A percentile compares a stretch with the other conserved stretches of the same genome.
These are phyloP conservation scores for Amazona finschi DNA, from an alignment of 2,797 vertebrate genomes.

Conservation along the genomic window DNA sequence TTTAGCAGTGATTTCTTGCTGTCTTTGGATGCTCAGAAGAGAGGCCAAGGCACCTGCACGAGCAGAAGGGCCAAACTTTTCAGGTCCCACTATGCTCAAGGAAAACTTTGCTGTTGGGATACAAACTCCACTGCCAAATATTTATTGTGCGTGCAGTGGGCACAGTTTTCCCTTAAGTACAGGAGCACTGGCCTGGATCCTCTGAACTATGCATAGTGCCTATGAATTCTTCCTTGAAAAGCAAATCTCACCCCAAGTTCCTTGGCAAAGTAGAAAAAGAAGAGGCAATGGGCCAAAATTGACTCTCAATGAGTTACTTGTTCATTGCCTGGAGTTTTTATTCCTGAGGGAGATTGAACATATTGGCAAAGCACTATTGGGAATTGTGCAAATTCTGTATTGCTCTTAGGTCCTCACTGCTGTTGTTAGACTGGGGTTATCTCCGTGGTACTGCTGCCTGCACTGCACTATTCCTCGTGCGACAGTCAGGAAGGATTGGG, in stretches of 20 bases:
- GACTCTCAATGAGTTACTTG: neutral
- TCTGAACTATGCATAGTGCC: neutral
- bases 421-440: neutral
- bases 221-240: neutral
- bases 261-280: neutral
- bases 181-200: neutral
- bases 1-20: neutral
- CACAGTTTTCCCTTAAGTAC: neutral
- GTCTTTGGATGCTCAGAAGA: neutral
- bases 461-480: neutral
- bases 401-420: neutral
- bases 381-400: slow-evolving; percentile 5
- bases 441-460: neutral
- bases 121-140: neutral
- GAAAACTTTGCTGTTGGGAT: neutral
- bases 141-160: neutral
- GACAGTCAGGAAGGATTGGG: neutral
- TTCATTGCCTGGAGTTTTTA: neutral
- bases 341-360: slow-evolving; percentile 15
- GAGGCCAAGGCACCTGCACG: neutral
- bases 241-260: neutral
- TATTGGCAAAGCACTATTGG: neutral
- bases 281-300: neutral
- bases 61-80: neutral
- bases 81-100: neutral